Evolutionary conservation across 2,888 invertebrate species (phyloP), one percentile per base, ranked within the genome.

Genomic region (Anthophora plumipes): DNA sequence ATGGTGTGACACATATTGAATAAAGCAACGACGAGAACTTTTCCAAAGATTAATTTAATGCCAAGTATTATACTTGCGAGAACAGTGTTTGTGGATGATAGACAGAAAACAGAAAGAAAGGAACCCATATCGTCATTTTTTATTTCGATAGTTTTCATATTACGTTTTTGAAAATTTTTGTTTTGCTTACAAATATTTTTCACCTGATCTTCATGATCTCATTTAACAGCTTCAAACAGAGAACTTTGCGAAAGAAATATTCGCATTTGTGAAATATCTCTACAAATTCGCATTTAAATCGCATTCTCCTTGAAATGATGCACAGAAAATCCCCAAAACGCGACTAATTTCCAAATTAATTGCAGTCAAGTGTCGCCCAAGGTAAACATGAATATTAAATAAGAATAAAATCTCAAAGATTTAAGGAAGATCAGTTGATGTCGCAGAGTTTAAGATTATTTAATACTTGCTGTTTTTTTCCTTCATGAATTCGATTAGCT

Each of bases 301-400:
- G 4, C 4, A 4, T 31, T 31, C 31, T 31, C 31, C 4, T 31
- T 31, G 4, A 31, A 31, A 22, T 57, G 20, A 3, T 39, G 37
- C 11, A 31, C 60, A 71, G 7, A 52, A 59, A 69, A 61, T 61
- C 55, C 50, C 63, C n/a, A n/a, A 48, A 14, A 22, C 31, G 39
- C 25, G 43, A 41, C 25, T n/a, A 72, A 55, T 71, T 66, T 59
- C 71, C 61, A 39, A 70, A 66, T 59, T 50, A 43, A 48, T 70
- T 57, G 37, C 39, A 66, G 37, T n/a, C 55, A 12, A 50, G 52
- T 41, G 66, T 54, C 20, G 66, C 61, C 60, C 77, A 81, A 81
- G 81, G 77, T 60, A 57, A 77, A 71, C 81, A 59, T 67, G 77
- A 74, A 70, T 81, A 74, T 81, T 81, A 81, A 81, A 67, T 48